phyloP scores from a whole-genome alignment of 2,113 vertebrate species.

The Anoura caudifer region DNA sequence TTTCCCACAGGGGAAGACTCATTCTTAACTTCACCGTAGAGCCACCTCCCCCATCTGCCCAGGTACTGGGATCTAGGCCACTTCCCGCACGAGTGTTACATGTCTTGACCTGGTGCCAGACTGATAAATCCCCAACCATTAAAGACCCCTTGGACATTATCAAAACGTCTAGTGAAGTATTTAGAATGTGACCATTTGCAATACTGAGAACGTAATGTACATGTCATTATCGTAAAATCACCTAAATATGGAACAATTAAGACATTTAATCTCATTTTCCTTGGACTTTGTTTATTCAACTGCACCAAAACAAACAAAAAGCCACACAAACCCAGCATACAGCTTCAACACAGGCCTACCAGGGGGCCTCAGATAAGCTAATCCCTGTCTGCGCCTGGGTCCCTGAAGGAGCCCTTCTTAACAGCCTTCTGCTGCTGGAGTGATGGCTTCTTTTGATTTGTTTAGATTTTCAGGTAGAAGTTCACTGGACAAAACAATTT shows the following conservation, averaged over 20 bases:
- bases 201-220: background rate
- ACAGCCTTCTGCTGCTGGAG: background rate
- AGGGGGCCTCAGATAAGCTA: background rate
- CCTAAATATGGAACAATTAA: background rate
- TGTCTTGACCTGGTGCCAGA: background rate
- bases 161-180: background rate
- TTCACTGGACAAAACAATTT: background rate
- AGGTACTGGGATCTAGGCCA: background rate
- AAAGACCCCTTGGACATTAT: background rate
- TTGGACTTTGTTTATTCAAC: background rate
- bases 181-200: background rate
- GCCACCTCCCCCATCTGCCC: fast-evolving
- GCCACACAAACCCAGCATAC: background rate
- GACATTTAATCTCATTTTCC: background rate
- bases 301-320: background rate
- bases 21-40: background rate
- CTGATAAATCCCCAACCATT: background rate
- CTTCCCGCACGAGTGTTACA: background rate
- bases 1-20: background rate
- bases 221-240: background rate
- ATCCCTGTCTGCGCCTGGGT: background rate
- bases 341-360: background rate
- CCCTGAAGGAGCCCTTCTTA: background rate
- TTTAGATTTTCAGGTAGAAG: conserved; percentile 10
- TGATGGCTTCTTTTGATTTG: background rate